Conservation (phyloP, 2,797 vertebrate genomes). For the Chiloscyllium punctatum region DNA sequence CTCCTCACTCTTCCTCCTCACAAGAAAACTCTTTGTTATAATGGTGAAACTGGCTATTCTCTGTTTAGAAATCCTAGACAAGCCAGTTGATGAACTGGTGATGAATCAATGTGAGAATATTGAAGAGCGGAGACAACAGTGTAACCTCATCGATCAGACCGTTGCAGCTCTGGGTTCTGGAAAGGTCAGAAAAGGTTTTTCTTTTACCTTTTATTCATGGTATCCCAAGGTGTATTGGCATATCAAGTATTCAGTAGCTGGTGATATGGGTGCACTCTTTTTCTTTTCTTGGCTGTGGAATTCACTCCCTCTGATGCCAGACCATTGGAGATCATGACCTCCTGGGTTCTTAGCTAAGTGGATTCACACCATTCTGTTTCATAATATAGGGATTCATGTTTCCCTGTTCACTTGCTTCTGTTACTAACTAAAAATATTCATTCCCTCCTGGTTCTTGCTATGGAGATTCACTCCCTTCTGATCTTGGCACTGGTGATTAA, state of each 20-base stretch:
- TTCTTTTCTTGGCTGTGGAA: no score
- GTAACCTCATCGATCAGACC: conserved; percentile 59
- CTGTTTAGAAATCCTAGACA: conserved; percentile 59
- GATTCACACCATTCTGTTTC: background rate
- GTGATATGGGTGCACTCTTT: no score
- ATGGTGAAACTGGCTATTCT: background rate
- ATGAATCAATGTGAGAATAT: conserved; percentile 70
- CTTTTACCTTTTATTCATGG: background rate
- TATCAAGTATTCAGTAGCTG: background rate
- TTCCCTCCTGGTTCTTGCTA: no score
- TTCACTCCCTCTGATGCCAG: background rate
- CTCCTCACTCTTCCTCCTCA: background rate
- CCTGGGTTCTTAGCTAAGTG: no score
- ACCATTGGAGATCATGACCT: no score
- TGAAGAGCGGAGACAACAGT: conserved; percentile 70
- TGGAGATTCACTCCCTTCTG: background rate
- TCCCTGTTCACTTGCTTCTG: no score
- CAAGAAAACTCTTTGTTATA: background rate
- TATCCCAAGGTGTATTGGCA: background rate
- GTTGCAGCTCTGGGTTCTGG: conserved; percentile 62
- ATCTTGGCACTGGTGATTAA: background rate
- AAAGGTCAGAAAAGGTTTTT: conserved; percentile 57
- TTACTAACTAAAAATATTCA: no score
- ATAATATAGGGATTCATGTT: no score
- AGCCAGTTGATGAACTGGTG: conserved; percentile 64